Base-by-base conservation (phyloP, 1,140 invertebrate species). In the Macrobrachium nipponense region DNA sequence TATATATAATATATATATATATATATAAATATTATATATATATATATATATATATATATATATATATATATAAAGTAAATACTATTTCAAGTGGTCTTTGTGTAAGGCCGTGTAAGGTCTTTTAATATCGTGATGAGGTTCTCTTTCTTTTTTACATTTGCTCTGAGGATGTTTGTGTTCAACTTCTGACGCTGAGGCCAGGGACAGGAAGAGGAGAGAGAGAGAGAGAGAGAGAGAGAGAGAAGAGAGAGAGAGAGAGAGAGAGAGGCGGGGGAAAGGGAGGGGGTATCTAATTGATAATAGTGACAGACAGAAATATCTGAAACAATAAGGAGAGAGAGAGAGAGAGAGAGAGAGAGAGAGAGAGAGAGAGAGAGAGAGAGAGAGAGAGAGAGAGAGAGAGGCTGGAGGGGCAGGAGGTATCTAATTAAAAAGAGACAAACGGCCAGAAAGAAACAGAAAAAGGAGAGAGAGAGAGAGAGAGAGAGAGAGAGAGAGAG, bases 221-320 rank as follows among this genome's bases (percentile, higher is more conserved):
- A 73, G 36, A 73, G 70, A 36, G 36, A 17, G 70, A 73, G 18
- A 15, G n/a, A 20, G 20, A 17, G 70, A 27, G 36, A 17, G 18
- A 77, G 70, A 73, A 43, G 59, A 60, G 76, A 78, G 59, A 59
- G 59, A 43, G 59, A 78, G 44, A n/a, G 59, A 43, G 44, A 61
- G 70, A 43, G 36, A 10, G 70, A 36, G 23, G 36, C 5, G 17
- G 20, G 17, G n/a, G n/a, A n/a, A n/a, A 17, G 36, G 15, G 27
- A n/a, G n/a, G n/a, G 27, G 15, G 15, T 17, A 58, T 15, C 7
- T 23, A n/a, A 23, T 7, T 6, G 15, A 17, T 7, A 36, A 73
- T n/a, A 17, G 20, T 8, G 59, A 12, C 8, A n/a, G 36, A 12
- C 5, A 78, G 8, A 59, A 59, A 59, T 15, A 59, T 4, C 7